phyloP scores from a whole-genome alignment of 2,113 vertebrate genomes.

The Uria aalge region DNA sequence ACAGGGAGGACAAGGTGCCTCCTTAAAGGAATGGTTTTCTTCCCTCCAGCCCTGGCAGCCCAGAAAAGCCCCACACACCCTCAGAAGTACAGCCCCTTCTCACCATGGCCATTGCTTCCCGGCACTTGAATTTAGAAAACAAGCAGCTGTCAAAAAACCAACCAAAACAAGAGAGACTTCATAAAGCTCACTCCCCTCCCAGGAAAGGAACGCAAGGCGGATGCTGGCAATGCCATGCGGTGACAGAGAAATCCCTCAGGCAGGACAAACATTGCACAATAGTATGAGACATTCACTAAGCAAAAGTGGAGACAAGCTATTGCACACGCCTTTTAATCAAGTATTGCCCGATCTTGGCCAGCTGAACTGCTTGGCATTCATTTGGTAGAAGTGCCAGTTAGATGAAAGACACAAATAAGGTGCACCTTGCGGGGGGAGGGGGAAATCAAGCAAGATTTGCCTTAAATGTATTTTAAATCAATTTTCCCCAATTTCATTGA shows the following conservation, averaged over 20 bases:
- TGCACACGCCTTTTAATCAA: neutral
- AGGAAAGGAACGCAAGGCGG: neutral
- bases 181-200: neutral
- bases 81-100: neutral
- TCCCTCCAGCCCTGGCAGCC: neutral
- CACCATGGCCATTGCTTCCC: rapidly evolving
- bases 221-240: rapidly evolving
- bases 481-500: neutral
- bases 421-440: neutral
- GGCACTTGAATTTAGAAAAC: neutral
- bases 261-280: neutral
- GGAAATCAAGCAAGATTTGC: neutral
- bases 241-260: neutral
- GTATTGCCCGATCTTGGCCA: neutral
- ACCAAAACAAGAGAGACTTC: neutral
- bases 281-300: neutral
- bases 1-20: neutral
- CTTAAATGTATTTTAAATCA: neutral
- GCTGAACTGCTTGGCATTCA: neutral
- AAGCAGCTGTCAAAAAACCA: neutral
- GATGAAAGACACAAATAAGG: neutral
- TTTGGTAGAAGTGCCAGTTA: neutral
- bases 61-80: neutral
- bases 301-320: neutral
- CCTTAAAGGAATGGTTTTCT: neutral